phyloP scores from a whole-genome alignment of 2,888 invertebrate species.

The Lepidochrysops patricia region DNA sequence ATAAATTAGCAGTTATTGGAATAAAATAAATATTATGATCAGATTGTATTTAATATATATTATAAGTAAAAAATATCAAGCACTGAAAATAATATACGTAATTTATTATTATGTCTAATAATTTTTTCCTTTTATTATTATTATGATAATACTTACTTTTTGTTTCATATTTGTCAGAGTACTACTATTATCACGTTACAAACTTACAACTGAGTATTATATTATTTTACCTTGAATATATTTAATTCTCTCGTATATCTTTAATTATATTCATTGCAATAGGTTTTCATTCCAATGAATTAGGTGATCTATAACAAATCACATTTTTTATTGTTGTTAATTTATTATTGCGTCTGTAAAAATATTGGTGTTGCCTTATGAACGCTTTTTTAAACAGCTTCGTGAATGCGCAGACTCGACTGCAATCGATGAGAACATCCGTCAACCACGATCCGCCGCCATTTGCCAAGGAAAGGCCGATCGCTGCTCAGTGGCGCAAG shows the following conservation, averaged over 20 bases:
- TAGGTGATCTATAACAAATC: too few species aligned
- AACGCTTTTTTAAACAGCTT: slow-evolving; percentile 30
- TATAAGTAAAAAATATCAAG: neutral
- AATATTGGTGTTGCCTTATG: slow-evolving; percentile 20
- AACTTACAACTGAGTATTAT: neutral
- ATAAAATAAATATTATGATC: too few species aligned
- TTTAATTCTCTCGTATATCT: too few species aligned
- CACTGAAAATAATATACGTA: neutral
- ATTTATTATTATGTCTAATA: too few species aligned
- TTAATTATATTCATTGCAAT: too few species aligned
- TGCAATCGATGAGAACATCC: slow-evolving; percentile 73
- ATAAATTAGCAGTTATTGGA: too few species aligned
- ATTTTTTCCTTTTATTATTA: neutral
- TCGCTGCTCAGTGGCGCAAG: slow-evolving; percentile 61
- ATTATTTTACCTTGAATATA: neutral
- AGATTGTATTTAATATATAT: neutral
- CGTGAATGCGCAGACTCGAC: slow-evolving; percentile 47
- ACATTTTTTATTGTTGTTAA: too few species aligned
- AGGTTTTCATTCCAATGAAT: too few species aligned
- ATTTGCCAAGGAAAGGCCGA: slow-evolving; percentile 68
- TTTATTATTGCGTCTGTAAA: slow-evolving; percentile 1
- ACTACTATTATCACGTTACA: too few species aligned
- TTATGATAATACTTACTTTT: neutral
- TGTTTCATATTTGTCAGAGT: too few species aligned
- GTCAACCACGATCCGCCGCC: slow-evolving; percentile 73